Conservation (phyloP, 2,113 vertebrate species). For the Pelmatolapia mariae region DNA sequence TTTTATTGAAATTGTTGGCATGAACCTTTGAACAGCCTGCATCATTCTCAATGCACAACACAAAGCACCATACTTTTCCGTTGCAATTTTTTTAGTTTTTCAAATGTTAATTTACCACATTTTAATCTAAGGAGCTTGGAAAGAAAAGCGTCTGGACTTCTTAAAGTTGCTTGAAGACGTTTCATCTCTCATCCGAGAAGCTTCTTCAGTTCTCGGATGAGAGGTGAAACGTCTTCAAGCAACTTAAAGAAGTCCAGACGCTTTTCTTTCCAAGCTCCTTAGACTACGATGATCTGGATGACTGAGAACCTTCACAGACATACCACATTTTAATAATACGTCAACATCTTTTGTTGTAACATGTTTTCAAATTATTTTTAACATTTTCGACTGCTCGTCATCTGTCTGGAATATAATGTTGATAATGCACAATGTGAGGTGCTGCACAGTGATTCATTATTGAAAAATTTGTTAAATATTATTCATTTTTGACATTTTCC, state of each 20-base stretch:
- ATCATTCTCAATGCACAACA: not conserved
- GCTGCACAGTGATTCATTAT: fast-evolving
- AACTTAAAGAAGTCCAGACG: too few species aligned
- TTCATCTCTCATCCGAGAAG: too few species aligned
- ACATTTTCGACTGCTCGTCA: fast-evolving
- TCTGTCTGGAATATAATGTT: not conserved
- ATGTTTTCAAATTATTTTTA: not conserved
- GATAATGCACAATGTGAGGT: not conserved
- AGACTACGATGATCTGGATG: too few species aligned
- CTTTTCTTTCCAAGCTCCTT: too few species aligned
- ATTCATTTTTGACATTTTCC: not conserved
- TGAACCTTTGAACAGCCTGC: not conserved
- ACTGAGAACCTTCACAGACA: too few species aligned
- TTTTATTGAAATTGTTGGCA: not conserved
- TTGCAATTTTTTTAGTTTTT: fast-evolving
- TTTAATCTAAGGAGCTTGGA: too few species aligned
- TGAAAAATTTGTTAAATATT: not conserved
- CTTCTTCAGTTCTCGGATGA: too few species aligned
- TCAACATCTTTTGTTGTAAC: not conserved
- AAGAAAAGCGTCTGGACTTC: too few species aligned
- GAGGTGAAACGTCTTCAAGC: too few species aligned
- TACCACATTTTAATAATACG: not conserved
- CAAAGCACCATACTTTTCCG: fast-evolving
- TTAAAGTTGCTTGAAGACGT: too few species aligned
- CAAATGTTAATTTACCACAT: not conserved